Evolutionary conservation across 2,888 invertebrate genomes (phyloP), one percentile per base, ranked within the genome.

Genomic region (Trachelus troglodyta): DNA sequence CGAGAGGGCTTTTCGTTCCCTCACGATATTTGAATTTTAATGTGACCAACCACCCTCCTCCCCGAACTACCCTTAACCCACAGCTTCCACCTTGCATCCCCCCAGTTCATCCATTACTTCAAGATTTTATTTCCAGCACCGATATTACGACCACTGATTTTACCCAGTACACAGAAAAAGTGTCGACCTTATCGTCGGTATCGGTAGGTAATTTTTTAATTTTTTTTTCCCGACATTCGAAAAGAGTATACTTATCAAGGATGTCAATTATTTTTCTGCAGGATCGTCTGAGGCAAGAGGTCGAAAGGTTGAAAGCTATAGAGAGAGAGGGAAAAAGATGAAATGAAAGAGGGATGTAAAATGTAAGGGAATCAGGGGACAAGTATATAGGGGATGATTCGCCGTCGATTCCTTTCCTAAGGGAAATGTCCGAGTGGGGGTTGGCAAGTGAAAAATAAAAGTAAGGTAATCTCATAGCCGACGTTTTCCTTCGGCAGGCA

Each of bases 21-120:
- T 83, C 76, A 81, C 83, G 85, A 83, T 86, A 85, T 88, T 87
- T 88, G 87, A 87, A 87, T 87, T 87, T 88, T 87, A 87, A 87
- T 87, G 87, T 83, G 82, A 80, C 76, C 80, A 56, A 9, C 23
- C 80, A 34, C 77, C 71, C 75, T 1, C n/a, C 0, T 11, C 15
- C 6, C 71, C 9, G 0, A 9, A 11, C 74, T 74, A 69, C 68
- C 69, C 69, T 34, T 56, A 56, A 56, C 56, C 56, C 12, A 2
- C 3, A 12, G 15, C 75, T 11, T 69, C 30, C 31, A 30, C 30
- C 40, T 73, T 30, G 69, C 69, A 75, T 3, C 34, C 11, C 12
- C 30, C 30, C 30, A 6, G 56, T 23, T 56, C 23, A 56, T 56
- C 56, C 56, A 56, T 56, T 56, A 56, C 56, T 23, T 56, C 9